Evolutionary conservation across 2,113 vertebrate species (phyloP), one percentile per base, ranked within the genome.

Genomic region (Nettapus auritus): DNA sequence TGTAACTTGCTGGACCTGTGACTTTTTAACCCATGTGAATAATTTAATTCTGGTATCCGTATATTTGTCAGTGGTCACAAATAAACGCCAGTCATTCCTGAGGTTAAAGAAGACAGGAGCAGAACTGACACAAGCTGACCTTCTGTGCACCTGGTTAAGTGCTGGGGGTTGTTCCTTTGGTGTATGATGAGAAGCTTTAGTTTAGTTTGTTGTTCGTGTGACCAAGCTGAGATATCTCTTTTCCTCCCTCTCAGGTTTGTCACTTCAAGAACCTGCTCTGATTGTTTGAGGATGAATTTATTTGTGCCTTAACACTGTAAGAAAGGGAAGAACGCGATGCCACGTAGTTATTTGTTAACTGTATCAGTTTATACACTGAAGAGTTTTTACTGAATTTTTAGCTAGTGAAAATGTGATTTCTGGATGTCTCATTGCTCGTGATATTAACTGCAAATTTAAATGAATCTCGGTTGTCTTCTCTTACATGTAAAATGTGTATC

Each of bases 401-500:
- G 56, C 82, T 55, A 78, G 48, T 40, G 63, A 76, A 87, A 95
- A 83, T 44, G 63, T 8, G 28, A 3, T 78, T 88, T 90, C 46
- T 78, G 48, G 6, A 8, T 77, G 66, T 73, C 40, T 68, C 3
- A 0, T 67, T 86, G 42, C 53, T 90, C 22, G 5, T 60, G 23
- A 40, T 87, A 68, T 48, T 73, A 74, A 23, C 63, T 93, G 25
- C 57, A 83, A 56, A 31, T 92, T 94, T 48, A 91, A 95, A 56
- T 59, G 31, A 66, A 86, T 77, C 23, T 73, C 71, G 71, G 25
- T 77, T 89, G 73, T 74, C 77, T 85, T 84, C 1, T 3, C 3
- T 94, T 80, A 53, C 59, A 22, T 55, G 34, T 91, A 40, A 59
- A 38, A 31, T 63, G 9, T n/a, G 2, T 33, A 73, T 79, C 79